Conservation (phyloP, 2,888 invertebrate genomes). For the Lordiphosa andalusiaca region DNA sequence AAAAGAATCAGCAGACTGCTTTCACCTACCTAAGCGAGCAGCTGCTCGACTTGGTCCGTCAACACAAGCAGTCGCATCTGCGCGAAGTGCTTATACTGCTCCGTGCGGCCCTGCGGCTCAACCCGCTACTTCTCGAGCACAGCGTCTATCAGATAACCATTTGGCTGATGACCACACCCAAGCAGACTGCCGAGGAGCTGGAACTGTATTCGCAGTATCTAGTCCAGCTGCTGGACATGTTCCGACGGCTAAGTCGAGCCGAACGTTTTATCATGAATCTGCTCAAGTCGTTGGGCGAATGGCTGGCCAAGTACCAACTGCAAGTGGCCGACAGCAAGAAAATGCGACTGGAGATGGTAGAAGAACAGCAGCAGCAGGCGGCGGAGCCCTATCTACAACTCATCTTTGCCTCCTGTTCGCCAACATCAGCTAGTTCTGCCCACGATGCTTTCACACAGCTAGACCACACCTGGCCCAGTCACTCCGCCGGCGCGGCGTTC, state of each 20-base stretch:
- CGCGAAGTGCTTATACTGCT: slow-evolving; percentile 68
- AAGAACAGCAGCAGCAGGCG: neutral
- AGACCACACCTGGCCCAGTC: slow-evolving; percentile 70
- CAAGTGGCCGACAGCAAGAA: slow-evolving; percentile 18
- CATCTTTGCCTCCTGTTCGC: slow-evolving; percentile 5
- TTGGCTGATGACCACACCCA: slow-evolving; percentile 67
- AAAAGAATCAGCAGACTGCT: slow-evolving; percentile 9
- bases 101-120: slow-evolving; percentile 71
- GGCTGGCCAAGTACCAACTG: slow-evolving; percentile 51
- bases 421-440: neutral
- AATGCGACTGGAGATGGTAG: neutral
- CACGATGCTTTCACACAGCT: slow-evolving; percentile 32
- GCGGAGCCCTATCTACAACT: slow-evolving; percentile 10
- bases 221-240: slow-evolving; percentile 76
- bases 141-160: slow-evolving; percentile 71
- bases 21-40: slow-evolving; percentile 44
- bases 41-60: slow-evolving; percentile 38
- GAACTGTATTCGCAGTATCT: slow-evolving; percentile 72
- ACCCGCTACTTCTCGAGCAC: slow-evolving; percentile 77
- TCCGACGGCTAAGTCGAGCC: slow-evolving; percentile 73
- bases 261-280: slow-evolving; percentile 77
- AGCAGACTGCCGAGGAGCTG: slow-evolving; percentile 34
- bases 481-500: slow-evolving; percentile 71
- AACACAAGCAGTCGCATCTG: slow-evolving; percentile 42
- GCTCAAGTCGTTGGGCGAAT: slow-evolving; percentile 67